Conservation (phyloP, 2,113 vertebrate species). For the Cryptomyrus ogoouensis region DNA sequence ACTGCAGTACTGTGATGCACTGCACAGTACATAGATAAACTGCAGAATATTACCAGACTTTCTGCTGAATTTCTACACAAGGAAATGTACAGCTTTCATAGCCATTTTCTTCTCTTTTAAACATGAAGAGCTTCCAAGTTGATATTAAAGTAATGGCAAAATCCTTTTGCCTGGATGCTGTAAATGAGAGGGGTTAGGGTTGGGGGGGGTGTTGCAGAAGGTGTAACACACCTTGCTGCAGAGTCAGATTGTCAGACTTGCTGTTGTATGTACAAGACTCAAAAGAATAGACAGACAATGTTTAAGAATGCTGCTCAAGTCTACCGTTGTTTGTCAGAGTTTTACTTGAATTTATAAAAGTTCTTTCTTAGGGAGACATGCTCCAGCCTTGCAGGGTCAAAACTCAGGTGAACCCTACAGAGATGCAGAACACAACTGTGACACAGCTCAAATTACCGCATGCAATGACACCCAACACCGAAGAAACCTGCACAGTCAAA, state of each 20-base stretch:
- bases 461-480: neutral
- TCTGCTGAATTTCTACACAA: neutral
- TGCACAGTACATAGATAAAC: neutral
- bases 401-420: neutral
- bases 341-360: conserved; percentile 2
- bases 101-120: neutral
- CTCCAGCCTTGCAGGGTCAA: neutral
- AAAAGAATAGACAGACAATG: neutral
- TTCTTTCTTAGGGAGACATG: neutral
- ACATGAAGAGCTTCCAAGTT: neutral
- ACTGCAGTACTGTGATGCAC: neutral
- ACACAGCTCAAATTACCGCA: neutral
- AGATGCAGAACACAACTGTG: neutral
- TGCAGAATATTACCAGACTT: neutral
- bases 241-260: neutral
- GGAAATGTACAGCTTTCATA: neutral
- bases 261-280: neutral
- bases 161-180: neutral
- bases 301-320: neutral
- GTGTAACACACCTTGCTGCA: neutral
- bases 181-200: neutral
- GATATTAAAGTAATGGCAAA: neutral
- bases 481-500: neutral
- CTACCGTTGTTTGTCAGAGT: neutral
- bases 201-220: neutral